Evolutionary conservation across 2,888 invertebrate genomes (phyloP), one percentile per base, ranked within the genome.

Genomic region (Caenorhabditis panamensis): DNA sequence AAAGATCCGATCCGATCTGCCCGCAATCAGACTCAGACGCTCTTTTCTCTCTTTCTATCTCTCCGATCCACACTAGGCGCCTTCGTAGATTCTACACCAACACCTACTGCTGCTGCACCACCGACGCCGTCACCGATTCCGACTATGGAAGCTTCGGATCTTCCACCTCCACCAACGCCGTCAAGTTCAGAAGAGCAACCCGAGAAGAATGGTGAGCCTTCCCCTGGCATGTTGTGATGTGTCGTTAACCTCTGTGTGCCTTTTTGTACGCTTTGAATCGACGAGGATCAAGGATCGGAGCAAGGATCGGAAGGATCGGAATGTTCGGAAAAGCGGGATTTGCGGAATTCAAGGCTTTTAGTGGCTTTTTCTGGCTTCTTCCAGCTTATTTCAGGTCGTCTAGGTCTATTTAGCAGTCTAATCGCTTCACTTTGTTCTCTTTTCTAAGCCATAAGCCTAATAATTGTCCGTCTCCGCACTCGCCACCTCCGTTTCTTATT

Each of bases 121-220:
- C 53, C 37, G 44, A 54, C 41, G 13, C 41, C 54, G 28, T 41
- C 62, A 44, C 67, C 75, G 47, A 22, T 59, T 20, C 51, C 75
- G 44, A 44, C 56, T 11, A 22, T 41, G 51, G 71, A 64, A 11
- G 5, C 13, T 28, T 28, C 59, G 9, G 41, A 16, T 9, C 20
- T n/a, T 31, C 22, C 56, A 2, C 18, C 56, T 8, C 6, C 63
- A 16, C 20, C 58, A 31, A 58, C 64, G 47, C 31, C 62, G 44
- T 3, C 64, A 49, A 58, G 18, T 41, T 31, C 58, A 72, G 73
- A 64, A 58, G 64, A 73, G 18, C 28, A n/a, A 6, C 44, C 49
- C 28, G 73, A 64, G 37, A 64, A 64, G 59, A 73, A 73, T 73
- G 73, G 73, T 73, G 73, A 73, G 71, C 62, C 41, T 41, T 68